A percentile compares a stretch with the other conserved stretches of the same genome.
Evolutionary conservation across 2,113 vertebrate genomes (phyloP).

Genomic region (Rhinopomastus cyanomelas): DNA sequence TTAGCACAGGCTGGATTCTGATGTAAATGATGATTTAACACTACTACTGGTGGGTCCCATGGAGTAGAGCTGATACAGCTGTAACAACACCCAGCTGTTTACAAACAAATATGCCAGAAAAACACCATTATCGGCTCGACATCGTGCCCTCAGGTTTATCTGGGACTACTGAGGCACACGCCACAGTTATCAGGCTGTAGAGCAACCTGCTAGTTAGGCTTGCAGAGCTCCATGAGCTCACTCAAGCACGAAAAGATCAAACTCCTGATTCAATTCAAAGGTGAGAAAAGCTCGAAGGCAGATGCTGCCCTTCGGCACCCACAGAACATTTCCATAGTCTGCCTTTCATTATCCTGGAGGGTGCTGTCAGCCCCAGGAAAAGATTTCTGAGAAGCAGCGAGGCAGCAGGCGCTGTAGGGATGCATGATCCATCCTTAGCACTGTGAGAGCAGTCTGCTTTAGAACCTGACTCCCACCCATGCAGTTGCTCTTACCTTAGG

Average conservation of each 20-base stretch:
- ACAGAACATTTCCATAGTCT: background rate
- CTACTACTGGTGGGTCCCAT: background rate
- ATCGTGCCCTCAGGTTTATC: background rate
- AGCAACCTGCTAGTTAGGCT: background rate
- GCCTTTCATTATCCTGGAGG: constrained; percentile 15
- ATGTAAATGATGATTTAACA: background rate
- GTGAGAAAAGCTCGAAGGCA: constrained; percentile 6
- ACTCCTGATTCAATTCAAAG: background rate
- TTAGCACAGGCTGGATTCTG: background rate
- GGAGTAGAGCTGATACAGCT: background rate
- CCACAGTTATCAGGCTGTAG: background rate
- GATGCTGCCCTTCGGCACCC: background rate
- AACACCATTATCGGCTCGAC: background rate
- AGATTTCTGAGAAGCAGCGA: constrained; percentile 1
- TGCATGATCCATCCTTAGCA: background rate
- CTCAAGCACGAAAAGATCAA: background rate
- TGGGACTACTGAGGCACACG: background rate
- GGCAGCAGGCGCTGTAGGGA: background rate
- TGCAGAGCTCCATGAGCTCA: background rate
- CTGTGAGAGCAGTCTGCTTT: background rate
- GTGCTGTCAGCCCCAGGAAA: background rate
- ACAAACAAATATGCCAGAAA: background rate
- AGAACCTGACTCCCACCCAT: background rate
- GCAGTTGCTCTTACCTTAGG: background rate
- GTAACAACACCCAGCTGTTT: background rate